A percentile compares a stretch with the other conserved stretches of the same genome.
Evolutionary conservation across 1,140 invertebrate species (phyloP).

Genomic region (Zelostemma sp.): DNA sequence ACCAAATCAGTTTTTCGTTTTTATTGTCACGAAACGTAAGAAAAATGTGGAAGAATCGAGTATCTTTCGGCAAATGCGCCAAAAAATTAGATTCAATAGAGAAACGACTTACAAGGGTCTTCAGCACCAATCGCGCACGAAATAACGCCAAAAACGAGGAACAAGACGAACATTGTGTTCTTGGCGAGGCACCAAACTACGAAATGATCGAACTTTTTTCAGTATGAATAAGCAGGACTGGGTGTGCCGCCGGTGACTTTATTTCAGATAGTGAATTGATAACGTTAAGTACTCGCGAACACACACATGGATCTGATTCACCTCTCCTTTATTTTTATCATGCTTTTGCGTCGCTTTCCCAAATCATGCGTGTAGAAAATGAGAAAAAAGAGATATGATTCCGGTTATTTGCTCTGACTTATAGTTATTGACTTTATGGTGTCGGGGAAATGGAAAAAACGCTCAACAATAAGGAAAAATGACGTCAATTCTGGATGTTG

Average conservation of each 20-base stretch:
- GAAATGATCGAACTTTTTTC: neutral
- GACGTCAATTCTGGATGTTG: no score
- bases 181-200: neutral
- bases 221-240: neutral
- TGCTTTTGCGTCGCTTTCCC: no score
- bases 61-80: neutral
- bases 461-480: no score
- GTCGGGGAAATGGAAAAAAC: no score
- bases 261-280: constrained; percentile 12
- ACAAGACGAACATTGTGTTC: neutral
- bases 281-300: neutral
- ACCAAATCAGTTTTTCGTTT: neutral
- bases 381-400: no score
- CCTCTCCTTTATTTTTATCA: no score
- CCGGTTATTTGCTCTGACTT: no score
- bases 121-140: neutral
- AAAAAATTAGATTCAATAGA: neutral
- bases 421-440: no score
- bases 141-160: neutral
- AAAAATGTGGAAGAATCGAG: no score
- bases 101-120: neutral
- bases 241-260: neutral
- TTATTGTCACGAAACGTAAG: no score
- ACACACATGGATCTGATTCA: no score
- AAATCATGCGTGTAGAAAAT: no score